phyloP scores from a whole-genome alignment of 2,888 invertebrate genomes.

The Sepioteuthis lessoniana region DNA sequence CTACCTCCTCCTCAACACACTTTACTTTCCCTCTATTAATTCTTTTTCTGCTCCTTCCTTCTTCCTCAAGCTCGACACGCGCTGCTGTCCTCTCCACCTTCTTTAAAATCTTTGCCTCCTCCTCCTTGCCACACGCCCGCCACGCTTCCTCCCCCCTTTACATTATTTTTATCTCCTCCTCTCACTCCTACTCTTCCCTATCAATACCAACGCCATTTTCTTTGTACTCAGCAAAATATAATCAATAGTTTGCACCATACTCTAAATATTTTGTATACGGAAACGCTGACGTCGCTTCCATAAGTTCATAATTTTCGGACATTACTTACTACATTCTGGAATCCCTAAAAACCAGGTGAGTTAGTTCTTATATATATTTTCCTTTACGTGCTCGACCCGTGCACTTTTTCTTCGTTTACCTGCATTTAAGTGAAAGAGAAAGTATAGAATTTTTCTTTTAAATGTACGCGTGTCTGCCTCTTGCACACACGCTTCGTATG shows the following conservation, averaged over 20 bases:
- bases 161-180: neutral
- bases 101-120: neutral
- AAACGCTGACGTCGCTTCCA: slow-evolving; percentile 45
- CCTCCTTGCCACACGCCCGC: neutral
- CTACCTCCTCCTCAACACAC: neutral
- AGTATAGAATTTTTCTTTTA: neutral
- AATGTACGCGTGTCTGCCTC: neutral
- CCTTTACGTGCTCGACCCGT: neutral
- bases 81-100: neutral
- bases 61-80: neutral
- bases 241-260: slow-evolving; percentile 47
- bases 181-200: slow-evolving; percentile 40
- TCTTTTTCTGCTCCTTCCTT: neutral
- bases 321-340: slow-evolving; percentile 47
- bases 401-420: neutral
- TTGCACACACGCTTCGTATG: neutral
- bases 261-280: slow-evolving; percentile 46
- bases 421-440: neutral
- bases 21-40: neutral
- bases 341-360: slow-evolving; percentile 46
- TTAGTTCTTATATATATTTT: neutral
- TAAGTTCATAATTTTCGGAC: slow-evolving; percentile 44
- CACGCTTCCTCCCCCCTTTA: neutral
- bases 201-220: slow-evolving; percentile 45
- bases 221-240: slow-evolving; percentile 49